Evolutionary conservation across 2,888 invertebrate species (phyloP), one percentile per base, ranked within the genome.

Genomic region (Scelioninae gen. 1): DNA sequence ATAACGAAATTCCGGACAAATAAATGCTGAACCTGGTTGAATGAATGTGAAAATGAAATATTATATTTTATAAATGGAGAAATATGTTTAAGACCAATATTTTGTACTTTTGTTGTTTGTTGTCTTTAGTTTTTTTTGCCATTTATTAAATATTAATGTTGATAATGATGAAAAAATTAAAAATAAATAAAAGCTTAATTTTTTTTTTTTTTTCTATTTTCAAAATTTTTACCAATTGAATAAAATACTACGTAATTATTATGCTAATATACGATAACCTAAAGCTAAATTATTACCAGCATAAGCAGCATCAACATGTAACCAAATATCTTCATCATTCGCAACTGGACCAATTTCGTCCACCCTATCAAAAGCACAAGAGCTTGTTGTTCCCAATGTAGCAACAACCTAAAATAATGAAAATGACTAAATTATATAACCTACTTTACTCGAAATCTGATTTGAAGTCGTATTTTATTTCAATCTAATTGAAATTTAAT

Each of bases 241-340:
- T n/a, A n/a, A n/a, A n/a, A n/a, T n/a, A n/a, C n/a, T n/a, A n/a
- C n/a, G n/a, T n/a, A n/a, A n/a, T n/a, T n/a, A n/a, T n/a, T n/a
- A n/a, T n/a, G n/a, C n/a, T n/a, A n/a, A n/a, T n/a, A n/a, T n/a
- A n/a, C n/a, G n/a, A n/a, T n/a, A n/a, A n/a, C n/a, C n/a, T n/a
- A n/a, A n/a, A n/a, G n/a, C n/a, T n/a, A n/a, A n/a, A 56, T 15
- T 9, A 38, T 86, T 78, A 92, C 96, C 99, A 0, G 99, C 99
- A 92, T 99, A 99, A 0, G 99, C 98, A 0, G 98, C 99, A 91
- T 99, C 99, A 3, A 99, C 96, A 92, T 99, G 99, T 7, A 98
- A 93, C 99, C 99, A 99, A 1, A 99, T 91, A 69, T 94, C 93
- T 81, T 94, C 94, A n/a, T 93, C 93, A 86, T 94, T 94, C 88